These are phyloP conservation scores for Chrysocyon brachyurus DNA, from an alignment of 2,797 vertebrate genomes.

Conservation along the genomic window DNA sequence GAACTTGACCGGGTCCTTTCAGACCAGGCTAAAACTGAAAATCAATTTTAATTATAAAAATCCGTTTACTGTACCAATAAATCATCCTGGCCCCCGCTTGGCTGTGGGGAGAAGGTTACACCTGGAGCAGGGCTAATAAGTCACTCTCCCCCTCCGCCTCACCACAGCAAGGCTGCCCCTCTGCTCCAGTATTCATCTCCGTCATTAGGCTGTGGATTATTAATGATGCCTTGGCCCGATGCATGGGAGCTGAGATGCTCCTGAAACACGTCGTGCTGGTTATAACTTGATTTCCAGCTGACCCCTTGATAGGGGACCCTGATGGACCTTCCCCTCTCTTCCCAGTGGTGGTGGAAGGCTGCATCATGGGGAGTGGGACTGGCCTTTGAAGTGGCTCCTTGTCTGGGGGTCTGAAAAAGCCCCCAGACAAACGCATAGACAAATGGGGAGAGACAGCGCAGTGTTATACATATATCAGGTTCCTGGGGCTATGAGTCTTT, in stretches of 20 bases:
- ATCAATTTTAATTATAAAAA: constrained; percentile 91
- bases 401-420: constrained; percentile 32
- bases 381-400: neutral
- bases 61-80: constrained; percentile 85
- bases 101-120: constrained; percentile 80
- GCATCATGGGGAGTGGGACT: neutral
- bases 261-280: constrained; percentile 66
- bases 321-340: neutral
- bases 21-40: constrained; percentile 85
- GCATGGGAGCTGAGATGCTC: constrained; percentile 63
- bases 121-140: constrained; percentile 81
- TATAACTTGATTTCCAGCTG: constrained; percentile 82
- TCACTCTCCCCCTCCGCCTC: constrained; percentile 60
- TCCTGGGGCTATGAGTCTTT: constrained; percentile 31
- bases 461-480: neutral
- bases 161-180: neutral
- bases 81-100: constrained; percentile 50
- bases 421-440: neutral
- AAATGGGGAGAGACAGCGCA: neutral
- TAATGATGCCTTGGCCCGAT: constrained; percentile 53
- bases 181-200: constrained; percentile 75
- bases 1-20: constrained; percentile 81
- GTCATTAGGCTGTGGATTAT: constrained; percentile 78
- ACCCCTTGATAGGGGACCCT: constrained; percentile 60
- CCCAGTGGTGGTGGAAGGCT: neutral